These are phyloP conservation scores for Anthonomus grandis DNA, from an alignment of 1,140 invertebrate genomes.

Conservation along the genomic window DNA sequence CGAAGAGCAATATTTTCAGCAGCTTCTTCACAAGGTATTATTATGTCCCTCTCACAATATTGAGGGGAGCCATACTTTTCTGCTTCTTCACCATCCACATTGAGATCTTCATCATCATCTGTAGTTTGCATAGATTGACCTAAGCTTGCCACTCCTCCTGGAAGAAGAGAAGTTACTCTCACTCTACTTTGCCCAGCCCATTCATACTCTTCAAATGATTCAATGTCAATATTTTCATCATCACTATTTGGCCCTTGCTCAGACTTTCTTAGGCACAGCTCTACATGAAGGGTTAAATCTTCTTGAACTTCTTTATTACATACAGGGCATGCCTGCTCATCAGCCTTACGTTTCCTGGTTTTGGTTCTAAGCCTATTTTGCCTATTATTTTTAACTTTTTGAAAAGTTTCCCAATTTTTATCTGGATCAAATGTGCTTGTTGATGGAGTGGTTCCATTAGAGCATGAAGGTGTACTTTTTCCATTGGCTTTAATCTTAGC, in stretches of 20 bases:
- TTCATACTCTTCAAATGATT: conserved; percentile 75
- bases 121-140: conserved; percentile 55
- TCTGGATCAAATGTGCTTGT: conserved; percentile 58
- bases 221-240: conserved; percentile 67
- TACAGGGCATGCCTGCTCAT: conserved; percentile 67
- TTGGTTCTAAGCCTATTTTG: conserved; percentile 54
- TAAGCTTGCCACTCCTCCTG: conserved; percentile 64
- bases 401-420: conserved; percentile 72
- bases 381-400: conserved; percentile 70
- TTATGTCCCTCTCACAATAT: conserved; percentile 74
- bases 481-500: conserved; percentile 40
- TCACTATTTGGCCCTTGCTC: conserved; percentile 58
- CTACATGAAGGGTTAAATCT: conserved; percentile 75
- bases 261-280: conserved; percentile 62
- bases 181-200: conserved; percentile 77
- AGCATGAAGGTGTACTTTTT: conserved; percentile 50
- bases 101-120: conserved; percentile 50
- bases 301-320: conserved; percentile 68
- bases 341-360: conserved; percentile 58
- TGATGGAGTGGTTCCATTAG: conserved; percentile 52
- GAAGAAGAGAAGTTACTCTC: conserved; percentile 64
- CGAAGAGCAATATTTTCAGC: conserved; percentile 56
- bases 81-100: conserved; percentile 69
- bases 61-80: conserved; percentile 83
- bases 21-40: conserved; percentile 56